Percentiles rank a stretch among this genome's conserved stretches.
Evolutionary conservation across 2,888 invertebrate species (phyloP).

Genomic region (Lithophane socia): DNA sequence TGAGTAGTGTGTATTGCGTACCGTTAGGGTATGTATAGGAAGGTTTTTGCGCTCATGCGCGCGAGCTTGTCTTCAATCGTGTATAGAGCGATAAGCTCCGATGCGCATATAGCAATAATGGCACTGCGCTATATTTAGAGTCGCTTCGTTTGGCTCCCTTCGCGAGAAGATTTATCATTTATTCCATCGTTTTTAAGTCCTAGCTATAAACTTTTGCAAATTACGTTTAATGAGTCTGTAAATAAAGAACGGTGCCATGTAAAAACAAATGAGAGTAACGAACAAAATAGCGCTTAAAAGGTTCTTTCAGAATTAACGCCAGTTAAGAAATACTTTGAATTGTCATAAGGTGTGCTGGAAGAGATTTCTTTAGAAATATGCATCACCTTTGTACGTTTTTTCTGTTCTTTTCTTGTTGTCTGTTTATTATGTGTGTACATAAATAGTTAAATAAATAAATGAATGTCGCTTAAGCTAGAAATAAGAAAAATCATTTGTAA

Average conservation of each 20-base stretch:
- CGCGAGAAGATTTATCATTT: conserved; percentile 71
- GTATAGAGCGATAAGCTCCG: conserved; percentile 86
- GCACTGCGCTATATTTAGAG: conserved; percentile 84
- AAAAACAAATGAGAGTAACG: conserved; percentile 22
- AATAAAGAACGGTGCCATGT: conserved; percentile 13
- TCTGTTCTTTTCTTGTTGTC: too few relatives aligned
- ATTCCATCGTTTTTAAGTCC: conserved; percentile 69
- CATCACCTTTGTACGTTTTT: too few relatives aligned
- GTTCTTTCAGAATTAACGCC: not conserved
- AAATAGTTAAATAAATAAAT: too few relatives aligned
- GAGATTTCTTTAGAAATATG: too few relatives aligned
- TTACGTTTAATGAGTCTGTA: conserved; percentile 37
- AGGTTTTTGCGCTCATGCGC: conserved; percentile 82
- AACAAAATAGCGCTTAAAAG: not conserved
- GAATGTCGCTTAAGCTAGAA: not conserved
- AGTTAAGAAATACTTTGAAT: not conserved
- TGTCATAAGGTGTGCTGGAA: too few relatives aligned
- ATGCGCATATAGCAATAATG: conserved; percentile 82
- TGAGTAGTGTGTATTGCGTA: conserved; percentile 76
- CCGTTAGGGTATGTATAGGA: conserved; percentile 79
- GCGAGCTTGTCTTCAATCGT: conserved; percentile 81
- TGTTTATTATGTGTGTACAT: too few relatives aligned
- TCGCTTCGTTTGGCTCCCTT: conserved; percentile 80
- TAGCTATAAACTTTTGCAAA: conserved; percentile 44
- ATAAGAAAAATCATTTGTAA: not conserved